Base-by-base conservation (phyloP, 2,797 vertebrate genomes). In the Galago senegalensis region DNA sequence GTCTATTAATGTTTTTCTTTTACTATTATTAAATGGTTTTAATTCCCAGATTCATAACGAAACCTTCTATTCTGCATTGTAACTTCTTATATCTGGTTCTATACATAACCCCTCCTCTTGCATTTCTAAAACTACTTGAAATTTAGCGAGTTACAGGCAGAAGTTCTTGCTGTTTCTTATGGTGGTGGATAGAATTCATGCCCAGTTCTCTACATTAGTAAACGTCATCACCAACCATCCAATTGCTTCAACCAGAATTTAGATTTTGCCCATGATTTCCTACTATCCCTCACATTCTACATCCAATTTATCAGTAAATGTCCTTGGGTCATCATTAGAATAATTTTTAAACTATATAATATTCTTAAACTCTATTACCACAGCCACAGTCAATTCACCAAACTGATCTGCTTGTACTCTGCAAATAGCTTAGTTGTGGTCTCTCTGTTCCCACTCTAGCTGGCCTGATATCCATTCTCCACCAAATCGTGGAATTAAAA, bases 121-220 rank as follows among this genome's bases (percentile, higher is more conserved):
- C 9, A 16, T 90, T 83, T 93, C 43, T 79, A 89, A 67, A 23
- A 73, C 27, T 21, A 73, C 79, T 61, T 92, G 63, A 73, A 87
- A 37, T 3, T 2, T 63, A 70, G 40, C 20, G 60, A 10, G 27
- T 76, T 86, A 27, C 20, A 92, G 63, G 65, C 7, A 53, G 40
- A 16, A 86, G 56, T 67, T 29, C 69, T 61, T 70, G 27, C 27
- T 14, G 46, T 53, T 89, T 70, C 58, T 56, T 88, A 29, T 56
- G 69, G 17, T 16, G 65, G 20, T 34, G 16, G 16, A 70, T 25
- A 18, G 8, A 89, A 29, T 11, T 65, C 61, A 65, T 63, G 17
- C 18, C 11, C 10, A 31, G 4, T 65, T 56, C 18, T 69, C 61
- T 17, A 40, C 4, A 25, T 76, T 21, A 72, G 6, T 82, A n/a